phyloP scores from a whole-genome alignment of 2,888 invertebrate species.

The Thymelicus sylvestris region DNA sequence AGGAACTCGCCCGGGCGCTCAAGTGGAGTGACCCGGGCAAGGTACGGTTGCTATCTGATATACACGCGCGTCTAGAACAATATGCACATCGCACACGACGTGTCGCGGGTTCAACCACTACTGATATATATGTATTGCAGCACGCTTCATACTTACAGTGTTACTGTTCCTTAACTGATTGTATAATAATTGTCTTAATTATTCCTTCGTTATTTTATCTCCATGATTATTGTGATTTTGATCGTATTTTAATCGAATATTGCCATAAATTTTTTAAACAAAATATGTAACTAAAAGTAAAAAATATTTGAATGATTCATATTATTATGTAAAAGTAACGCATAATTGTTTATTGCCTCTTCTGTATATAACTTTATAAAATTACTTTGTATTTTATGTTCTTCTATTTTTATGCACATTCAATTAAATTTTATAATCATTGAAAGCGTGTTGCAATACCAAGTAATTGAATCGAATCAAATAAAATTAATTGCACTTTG shows the following conservation, averaged over 20 bases:
- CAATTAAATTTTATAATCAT: background rate
- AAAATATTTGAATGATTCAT: too few species aligned
- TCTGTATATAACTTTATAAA: too few species aligned
- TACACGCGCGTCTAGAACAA: conserved; percentile 71
- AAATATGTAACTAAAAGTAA: too few species aligned
- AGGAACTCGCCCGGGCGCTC: conserved; percentile 90
- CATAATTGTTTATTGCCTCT: too few species aligned
- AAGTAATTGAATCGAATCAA: background rate
- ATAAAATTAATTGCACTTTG: conserved; percentile 52
- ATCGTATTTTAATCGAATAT: too few species aligned
- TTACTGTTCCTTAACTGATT: conserved; percentile 24
- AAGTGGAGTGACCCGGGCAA: conserved; percentile 92
- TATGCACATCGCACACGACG: conserved; percentile 39
- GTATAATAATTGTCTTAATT: conserved; percentile 7
- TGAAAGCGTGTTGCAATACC: conserved; percentile 18
- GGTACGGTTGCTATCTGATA: conserved; percentile 87
- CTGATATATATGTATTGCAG: background rate
- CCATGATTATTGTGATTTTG: too few species aligned
- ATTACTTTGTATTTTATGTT: too few species aligned
- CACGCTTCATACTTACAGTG: background rate
- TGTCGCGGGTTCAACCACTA: background rate
- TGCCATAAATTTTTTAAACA: too few species aligned
- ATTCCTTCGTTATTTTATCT: too few species aligned
- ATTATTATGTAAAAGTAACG: too few species aligned
- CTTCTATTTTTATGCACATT: too few species aligned